phyloP scores from a whole-genome alignment of 2,888 invertebrate genomes.

The Nysson spinosus region DNA sequence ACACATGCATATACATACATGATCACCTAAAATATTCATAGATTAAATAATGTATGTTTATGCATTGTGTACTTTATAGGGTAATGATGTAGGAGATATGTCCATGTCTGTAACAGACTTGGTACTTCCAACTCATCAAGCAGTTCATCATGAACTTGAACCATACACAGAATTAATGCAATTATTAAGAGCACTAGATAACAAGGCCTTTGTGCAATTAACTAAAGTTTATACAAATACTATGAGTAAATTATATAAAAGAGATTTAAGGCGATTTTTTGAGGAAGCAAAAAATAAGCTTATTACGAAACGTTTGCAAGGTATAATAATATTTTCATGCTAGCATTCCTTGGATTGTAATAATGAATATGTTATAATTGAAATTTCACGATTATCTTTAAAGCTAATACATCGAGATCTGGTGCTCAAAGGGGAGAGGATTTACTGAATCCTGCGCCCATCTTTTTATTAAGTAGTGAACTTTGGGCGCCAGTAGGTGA shows the following conservation, averaged over 20 bases:
- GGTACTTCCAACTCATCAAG: conserved; percentile 86
- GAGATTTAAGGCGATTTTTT: conserved; percentile 88
- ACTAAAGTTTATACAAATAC: conserved; percentile 90
- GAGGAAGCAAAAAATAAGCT: conserved; percentile 81
- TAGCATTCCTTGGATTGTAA: conserved; percentile 5
- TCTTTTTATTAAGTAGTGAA: conserved; percentile 72
- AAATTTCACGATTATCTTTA: conserved; percentile 21
- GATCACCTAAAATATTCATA: neutral
- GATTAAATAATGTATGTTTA: neutral
- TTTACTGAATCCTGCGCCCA: conserved; percentile 69
- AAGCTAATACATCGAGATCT: conserved; percentile 68
- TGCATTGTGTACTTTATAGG: conserved; percentile 71
- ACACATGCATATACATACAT: conserved; percentile 10
- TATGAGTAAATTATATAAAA: conserved; percentile 92
- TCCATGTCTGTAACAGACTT: conserved; percentile 78
- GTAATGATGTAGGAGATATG: conserved; percentile 85
- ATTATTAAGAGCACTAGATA: conserved; percentile 93
- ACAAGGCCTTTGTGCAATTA: conserved; percentile 88
- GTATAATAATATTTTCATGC: conserved; percentile 29
- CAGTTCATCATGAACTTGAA: conserved; percentile 90
- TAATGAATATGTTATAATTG: too few species aligned
- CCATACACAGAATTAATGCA: conserved; percentile 95
- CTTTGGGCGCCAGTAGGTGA: conserved; percentile 73
- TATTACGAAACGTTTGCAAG: conserved; percentile 68
- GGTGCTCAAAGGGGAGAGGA: conserved; percentile 71